Percentiles rank a stretch among this genome's conserved stretches.
These are phyloP conservation scores for Chunga burmeisteri DNA, from an alignment of 2,113 vertebrate species.

Conservation along the genomic window DNA sequence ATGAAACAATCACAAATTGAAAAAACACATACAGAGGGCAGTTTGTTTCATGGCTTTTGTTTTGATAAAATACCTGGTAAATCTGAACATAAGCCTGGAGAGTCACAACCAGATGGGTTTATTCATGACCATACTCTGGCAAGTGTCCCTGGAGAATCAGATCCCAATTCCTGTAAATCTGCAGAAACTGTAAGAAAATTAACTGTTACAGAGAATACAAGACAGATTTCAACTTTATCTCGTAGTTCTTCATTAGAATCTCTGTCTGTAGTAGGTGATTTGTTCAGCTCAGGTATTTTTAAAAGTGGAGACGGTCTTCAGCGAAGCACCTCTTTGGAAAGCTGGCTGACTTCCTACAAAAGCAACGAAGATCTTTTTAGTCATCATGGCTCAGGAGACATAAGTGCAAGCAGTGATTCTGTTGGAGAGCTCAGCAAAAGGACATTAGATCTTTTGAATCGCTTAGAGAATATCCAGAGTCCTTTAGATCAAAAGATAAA, in stretches of 20 bases:
- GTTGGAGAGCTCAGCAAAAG: conserved; percentile 92
- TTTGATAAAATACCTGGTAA: conserved; percentile 82
- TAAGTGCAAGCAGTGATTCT: conserved; percentile 76
- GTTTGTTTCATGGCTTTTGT: conserved; percentile 72
- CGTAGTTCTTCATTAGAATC: conserved; percentile 91
- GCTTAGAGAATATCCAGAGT: conserved; percentile 93
- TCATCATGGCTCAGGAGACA: conserved; percentile 81
- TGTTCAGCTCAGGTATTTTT: conserved; percentile 82
- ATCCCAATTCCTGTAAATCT: conserved; percentile 50
- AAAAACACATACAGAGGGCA: conserved; percentile 72
- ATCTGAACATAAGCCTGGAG: conserved; percentile 72
- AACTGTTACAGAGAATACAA: conserved; percentile 42
- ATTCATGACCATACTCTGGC: conserved; percentile 54
- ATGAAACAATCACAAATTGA: conserved; percentile 69
- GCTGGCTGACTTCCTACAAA: conserved; percentile 84
- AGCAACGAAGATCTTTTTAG: conserved; percentile 82
- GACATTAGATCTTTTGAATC: conserved; percentile 92
- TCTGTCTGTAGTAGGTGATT: conserved; percentile 84
- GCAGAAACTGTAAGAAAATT: conserved; percentile 62
- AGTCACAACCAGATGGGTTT: conserved; percentile 64
- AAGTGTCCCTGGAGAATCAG: conserved; percentile 49
- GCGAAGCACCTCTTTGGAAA: conserved; percentile 90
- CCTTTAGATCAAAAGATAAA: conserved; percentile 88
- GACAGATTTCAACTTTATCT: conserved; percentile 72
- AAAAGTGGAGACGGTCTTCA: conserved; percentile 82